These are phyloP conservation scores for Rhyzopertha dominica DNA, from an alignment of 1,140 invertebrate genomes.

Conservation along the genomic window DNA sequence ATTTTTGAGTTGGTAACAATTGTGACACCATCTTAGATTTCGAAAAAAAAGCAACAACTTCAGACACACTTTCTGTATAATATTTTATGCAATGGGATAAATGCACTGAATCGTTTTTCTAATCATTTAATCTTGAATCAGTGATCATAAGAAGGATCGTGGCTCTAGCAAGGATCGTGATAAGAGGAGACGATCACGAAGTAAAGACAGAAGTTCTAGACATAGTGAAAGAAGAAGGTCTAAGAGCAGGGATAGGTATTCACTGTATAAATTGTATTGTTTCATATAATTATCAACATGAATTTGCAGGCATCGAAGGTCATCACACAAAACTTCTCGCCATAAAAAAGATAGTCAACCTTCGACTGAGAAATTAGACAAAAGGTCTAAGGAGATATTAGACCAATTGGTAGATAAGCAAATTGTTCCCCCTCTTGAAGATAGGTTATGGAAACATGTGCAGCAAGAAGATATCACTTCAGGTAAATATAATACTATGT, in stretches of 20 bases:
- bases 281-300: not conserved
- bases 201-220: slow-evolving; percentile 29
- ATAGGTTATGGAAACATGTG: slow-evolving; percentile 43
- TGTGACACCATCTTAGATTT: too few species aligned
- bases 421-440: slow-evolving; percentile 42
- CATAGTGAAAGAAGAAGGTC: slow-evolving; percentile 27
- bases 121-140: too few species aligned
- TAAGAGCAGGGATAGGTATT: slow-evolving; percentile 24
- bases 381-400: slow-evolving; percentile 43
- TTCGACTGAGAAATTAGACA: slow-evolving; percentile 41
- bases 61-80: too few species aligned
- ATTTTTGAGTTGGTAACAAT: too few species aligned
- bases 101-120: too few species aligned
- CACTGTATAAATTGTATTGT: slow-evolving; percentile 13
- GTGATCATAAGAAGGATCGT: slow-evolving; percentile 20
- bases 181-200: slow-evolving; percentile 25
- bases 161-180: slow-evolving; percentile 30
- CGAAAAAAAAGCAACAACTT: too few species aligned
- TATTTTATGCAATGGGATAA: too few species aligned
- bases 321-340: slow-evolving; percentile 43
- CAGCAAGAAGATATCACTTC: slow-evolving; percentile 46
- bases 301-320: slow-evolving; percentile 21
- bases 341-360: slow-evolving; percentile 38
- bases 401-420: slow-evolving; percentile 44
- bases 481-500: too few species aligned